These are phyloP conservation scores for Euschistus heros DNA, from an alignment of 1,140 invertebrate genomes.

Conservation along the genomic window DNA sequence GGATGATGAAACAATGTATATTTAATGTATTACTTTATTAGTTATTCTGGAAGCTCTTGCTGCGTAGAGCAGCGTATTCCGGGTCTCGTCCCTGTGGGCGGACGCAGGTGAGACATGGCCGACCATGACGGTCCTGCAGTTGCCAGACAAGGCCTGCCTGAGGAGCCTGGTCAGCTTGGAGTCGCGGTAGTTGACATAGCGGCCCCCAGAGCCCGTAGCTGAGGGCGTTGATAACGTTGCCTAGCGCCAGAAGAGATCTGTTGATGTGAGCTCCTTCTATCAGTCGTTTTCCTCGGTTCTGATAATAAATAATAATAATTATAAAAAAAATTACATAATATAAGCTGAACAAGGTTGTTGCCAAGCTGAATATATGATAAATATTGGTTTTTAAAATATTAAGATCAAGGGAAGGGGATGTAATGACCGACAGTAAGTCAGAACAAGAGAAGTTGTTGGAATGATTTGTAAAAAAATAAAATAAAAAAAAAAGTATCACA, in stretches of 20 bases:
- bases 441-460: too few relatives aligned
- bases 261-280: constrained; percentile 95
- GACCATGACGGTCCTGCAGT: constrained; percentile 88
- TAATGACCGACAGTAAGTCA: too few relatives aligned
- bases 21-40: constrained; percentile 29
- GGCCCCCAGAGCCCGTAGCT: constrained; percentile 42
- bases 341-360: too few relatives aligned
- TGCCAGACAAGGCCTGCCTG: constrained; percentile 80
- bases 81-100: constrained; percentile 72
- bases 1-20: background rate
- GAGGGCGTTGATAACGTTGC: constrained; percentile 91
- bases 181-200: constrained; percentile 56
- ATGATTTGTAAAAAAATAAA: too few relatives aligned
- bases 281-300: constrained; percentile 80
- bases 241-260: constrained; percentile 76
- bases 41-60: constrained; percentile 85
- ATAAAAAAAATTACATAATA: background rate
- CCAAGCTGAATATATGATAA: too few relatives aligned
- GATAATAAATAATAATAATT: background rate
- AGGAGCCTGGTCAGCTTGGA: constrained; percentile 80
- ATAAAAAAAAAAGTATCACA: too few relatives aligned
- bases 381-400: too few relatives aligned
- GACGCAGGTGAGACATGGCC: constrained; percentile 82
- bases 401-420: too few relatives aligned
- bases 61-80: constrained; percentile 88